These are phyloP conservation scores for Taurulus bubalis DNA, from an alignment of 2,113 vertebrate species.

Conservation along the genomic window DNA sequence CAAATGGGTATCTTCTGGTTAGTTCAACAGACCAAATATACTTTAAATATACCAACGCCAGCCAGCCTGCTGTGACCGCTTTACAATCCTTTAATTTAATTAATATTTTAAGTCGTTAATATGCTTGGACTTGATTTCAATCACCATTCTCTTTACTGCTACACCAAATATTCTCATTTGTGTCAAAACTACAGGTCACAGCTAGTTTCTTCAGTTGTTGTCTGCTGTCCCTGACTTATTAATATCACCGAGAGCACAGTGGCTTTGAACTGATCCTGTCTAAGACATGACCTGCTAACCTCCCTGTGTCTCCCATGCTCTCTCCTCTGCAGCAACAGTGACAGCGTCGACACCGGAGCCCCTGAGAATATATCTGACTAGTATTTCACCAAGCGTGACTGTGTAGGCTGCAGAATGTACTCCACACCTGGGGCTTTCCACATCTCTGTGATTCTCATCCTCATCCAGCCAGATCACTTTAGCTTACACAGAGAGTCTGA, in stretches of 20 bases:
- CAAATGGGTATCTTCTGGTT: background rate
- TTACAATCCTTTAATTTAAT: background rate
- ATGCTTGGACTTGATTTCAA: background rate
- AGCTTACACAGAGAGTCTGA: conserved; percentile 67
- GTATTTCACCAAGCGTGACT: conserved; percentile 81
- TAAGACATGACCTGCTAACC: conserved; percentile 84
- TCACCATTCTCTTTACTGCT: background rate
- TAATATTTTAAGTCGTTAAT: background rate
- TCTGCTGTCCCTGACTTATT: background rate
- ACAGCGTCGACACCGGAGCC: background rate
- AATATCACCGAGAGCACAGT: conserved; percentile 86
- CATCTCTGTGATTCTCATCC: conserved; percentile 76
- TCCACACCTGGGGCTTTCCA: conserved; percentile 85
- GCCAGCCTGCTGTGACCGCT: background rate
- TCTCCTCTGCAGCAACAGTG: conserved; percentile 35
- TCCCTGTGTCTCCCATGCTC: conserved; percentile 74
- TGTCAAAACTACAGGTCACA: background rate
- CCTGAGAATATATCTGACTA: conserved; percentile 39
- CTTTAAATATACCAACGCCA: background rate
- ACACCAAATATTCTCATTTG: background rate
- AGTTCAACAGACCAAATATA: background rate
- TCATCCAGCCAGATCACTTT: background rate
- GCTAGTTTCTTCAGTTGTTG: background rate
- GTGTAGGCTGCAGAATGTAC: conserved; percentile 63
- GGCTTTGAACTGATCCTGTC: conserved; percentile 86